Percentiles rank a stretch among this genome's conserved stretches.
These are phyloP conservation scores for Ibidorhyncha struthersii DNA, from an alignment of 2,113 vertebrate species.

Conservation along the genomic window DNA sequence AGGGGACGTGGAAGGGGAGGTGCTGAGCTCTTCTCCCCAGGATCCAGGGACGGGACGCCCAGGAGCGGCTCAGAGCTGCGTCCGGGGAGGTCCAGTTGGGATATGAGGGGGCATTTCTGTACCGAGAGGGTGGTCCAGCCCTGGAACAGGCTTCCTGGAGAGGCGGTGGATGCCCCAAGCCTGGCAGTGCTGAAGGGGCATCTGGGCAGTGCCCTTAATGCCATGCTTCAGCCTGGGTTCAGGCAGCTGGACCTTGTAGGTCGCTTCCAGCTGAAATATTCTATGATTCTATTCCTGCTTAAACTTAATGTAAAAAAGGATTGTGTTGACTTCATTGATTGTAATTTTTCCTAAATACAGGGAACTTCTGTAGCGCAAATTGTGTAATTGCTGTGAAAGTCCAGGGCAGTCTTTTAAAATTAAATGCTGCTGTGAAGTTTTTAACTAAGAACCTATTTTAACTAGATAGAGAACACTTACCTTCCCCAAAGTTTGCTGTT, in stretches of 20 bases:
- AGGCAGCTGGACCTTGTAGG: not conserved
- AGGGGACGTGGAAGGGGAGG: not conserved
- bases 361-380: not conserved
- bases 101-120: not conserved
- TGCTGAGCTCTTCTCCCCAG: not conserved
- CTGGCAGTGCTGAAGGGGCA: not conserved
- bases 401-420: not conserved
- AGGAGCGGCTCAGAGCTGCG: not conserved
- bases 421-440: not conserved
- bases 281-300: not conserved
- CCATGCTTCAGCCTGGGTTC: accelerated
- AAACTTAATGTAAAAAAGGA: not conserved
- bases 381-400: not conserved
- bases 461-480: not conserved
- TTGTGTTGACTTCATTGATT: not conserved
- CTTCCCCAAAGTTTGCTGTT: not conserved
- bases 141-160: not conserved
- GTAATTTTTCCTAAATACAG: not conserved
- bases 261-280: no score
- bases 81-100: not conserved
- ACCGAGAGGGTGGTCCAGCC: not conserved
- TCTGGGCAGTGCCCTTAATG: not conserved
- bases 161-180: not conserved
- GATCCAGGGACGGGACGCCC: not conserved
- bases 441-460: not conserved